Evolutionary conservation across 2,888 invertebrate genomes (phyloP), one percentile per base, ranked within the genome.

Genomic region (Gymnocheta viridis): DNA sequence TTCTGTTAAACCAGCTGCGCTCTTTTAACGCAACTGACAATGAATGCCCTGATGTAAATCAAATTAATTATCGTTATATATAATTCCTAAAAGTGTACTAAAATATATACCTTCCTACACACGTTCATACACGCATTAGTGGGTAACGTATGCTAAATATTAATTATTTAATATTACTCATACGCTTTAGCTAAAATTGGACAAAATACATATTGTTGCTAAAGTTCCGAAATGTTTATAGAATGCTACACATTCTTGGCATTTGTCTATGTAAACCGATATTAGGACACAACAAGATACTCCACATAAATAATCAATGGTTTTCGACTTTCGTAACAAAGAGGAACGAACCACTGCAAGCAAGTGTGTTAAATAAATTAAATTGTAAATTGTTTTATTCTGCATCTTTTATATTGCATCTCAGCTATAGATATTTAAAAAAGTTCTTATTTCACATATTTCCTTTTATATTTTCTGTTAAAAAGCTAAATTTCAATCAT

Each of bases 291-390:
- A 24, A 1, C 10, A 24, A 5, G 22, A 49, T 49, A 6, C 29
- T n/a, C n/a, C n/a, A 4, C 5, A 10, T 35, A 2, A 35, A 58
- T 4, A 58, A 22, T 9, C 10, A n/a, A n/a, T 58, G 6, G 96
- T 96, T 93, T 94, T 96, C 88, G 95, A 97, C 73, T 97, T 96
- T 92, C 96, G 96, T 91, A 96, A 96, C 24, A 27, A 14, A 22
- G 24, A n/a, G n/a, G n/a, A n/a, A n/a, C n/a, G n/a, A n/a, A 47
- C n/a, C 2, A 17, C 3, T 27, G 6, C 6, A 14, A n/a, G n/a
- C n/a, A n/a, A n/a, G 14, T 6, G 27, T 9, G 10, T n/a, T n/a
- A n/a, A n/a, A n/a, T n/a, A 22, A 27, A n/a, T 24, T 7, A 27
- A 27, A 14, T 27, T 54, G n/a, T 27, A 54, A 29, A 1, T 12